phyloP scores from a whole-genome alignment of 2,888 invertebrate genomes.

The Nephrocerus scutellatus region DNA sequence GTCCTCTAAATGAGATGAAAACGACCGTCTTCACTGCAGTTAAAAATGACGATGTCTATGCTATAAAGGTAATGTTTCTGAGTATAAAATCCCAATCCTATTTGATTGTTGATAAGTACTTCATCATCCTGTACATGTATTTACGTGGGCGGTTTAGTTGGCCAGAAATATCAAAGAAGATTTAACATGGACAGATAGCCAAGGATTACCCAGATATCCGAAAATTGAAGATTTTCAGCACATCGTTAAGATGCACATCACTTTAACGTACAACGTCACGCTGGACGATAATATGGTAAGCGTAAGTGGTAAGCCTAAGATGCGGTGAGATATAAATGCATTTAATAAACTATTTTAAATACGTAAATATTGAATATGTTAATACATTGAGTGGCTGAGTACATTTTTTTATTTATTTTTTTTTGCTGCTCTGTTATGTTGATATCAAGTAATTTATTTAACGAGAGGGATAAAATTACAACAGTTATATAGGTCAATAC shows the following conservation, averaged over 20 bases:
- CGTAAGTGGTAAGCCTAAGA: background rate
- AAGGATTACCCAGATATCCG: conserved; percentile 37
- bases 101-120: background rate
- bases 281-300: conserved; percentile 44
- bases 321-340: background rate
- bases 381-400: too few relatives aligned
- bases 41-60: conserved; percentile 41
- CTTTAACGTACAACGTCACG: conserved; percentile 41
- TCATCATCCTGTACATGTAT: background rate
- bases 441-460: too few relatives aligned
- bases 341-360: too few relatives aligned
- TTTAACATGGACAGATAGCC: conserved; percentile 39
- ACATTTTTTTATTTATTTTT: background rate
- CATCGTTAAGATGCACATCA: conserved; percentile 43
- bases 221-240: conserved; percentile 42
- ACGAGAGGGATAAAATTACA: too few relatives aligned
- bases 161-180: conserved; percentile 38
- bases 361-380: background rate
- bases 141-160: conserved; percentile 23
- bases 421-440: background rate
- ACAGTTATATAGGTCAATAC: too few relatives aligned
- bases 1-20: conserved; percentile 39
- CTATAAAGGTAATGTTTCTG: conserved; percentile 37
- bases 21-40: conserved; percentile 43
- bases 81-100: background rate